A percentile compares a stretch with the other conserved stretches of the same genome.
Conservation (phyloP, 2,888 invertebrate species). For the Rhagophthalmus giganteus region DNA sequence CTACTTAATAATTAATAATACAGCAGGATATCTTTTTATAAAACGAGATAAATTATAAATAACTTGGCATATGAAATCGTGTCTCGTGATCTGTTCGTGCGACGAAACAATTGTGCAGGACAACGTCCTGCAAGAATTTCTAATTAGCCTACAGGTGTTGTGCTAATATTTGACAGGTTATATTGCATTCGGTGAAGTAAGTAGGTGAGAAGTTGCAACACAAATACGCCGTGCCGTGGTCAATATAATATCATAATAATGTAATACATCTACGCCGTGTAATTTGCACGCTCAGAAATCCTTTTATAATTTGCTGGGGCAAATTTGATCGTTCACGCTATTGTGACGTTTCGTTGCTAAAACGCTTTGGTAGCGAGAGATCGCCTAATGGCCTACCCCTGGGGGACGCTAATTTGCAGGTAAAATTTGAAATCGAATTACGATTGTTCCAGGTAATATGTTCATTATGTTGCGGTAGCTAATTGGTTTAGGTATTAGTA, state of each 20-base stretch:
- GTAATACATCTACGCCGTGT: too few relatives aligned
- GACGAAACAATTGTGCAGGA: neutral
- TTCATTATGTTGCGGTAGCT: too few relatives aligned
- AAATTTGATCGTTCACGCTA: too few relatives aligned
- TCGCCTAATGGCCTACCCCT: too few relatives aligned
- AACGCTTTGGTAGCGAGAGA: too few relatives aligned
- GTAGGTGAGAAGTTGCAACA: conserved; percentile 20
- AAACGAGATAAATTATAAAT: neutral
- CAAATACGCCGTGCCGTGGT: neutral
- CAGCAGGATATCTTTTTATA: neutral
- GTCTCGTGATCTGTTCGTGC: neutral
- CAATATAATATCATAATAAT: neutral
- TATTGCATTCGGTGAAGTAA: conserved; percentile 13
- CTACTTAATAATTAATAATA: neutral
- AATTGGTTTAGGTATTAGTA: too few relatives aligned
- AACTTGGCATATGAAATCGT: neutral
- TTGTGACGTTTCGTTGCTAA: too few relatives aligned
- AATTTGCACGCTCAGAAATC: too few relatives aligned
- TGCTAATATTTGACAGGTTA: conserved; percentile 19
- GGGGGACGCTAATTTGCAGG: too few relatives aligned
- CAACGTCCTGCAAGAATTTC: conserved; percentile 7
- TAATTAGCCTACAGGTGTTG: conserved; percentile 16
- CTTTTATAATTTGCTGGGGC: too few relatives aligned
- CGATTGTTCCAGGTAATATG: too few relatives aligned
- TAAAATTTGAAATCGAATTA: too few relatives aligned